A percentile compares a stretch with the other conserved stretches of the same genome.
Evolutionary conservation across 2,797 vertebrate genomes (phyloP).

Genomic region (Sphenodon punctatus): DNA sequence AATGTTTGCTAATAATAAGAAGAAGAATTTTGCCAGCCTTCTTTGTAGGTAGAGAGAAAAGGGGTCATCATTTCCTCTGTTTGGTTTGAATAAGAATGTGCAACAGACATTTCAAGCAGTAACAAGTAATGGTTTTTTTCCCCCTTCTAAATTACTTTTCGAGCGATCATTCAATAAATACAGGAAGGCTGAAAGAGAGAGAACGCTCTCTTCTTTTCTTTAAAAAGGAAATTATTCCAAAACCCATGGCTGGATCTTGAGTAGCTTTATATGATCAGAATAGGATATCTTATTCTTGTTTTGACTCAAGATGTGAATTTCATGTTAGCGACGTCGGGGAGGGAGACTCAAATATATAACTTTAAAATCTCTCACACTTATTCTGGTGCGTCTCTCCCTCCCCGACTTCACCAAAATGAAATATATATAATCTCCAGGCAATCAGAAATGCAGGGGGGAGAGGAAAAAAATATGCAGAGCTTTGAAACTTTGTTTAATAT

Average conservation of each 20-base stretch:
- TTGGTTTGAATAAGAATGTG: background rate
- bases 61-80: background rate
- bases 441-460: too few species aligned
- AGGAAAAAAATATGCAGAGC: conserved; percentile 6
- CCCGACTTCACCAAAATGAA: too few species aligned
- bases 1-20: too few species aligned
- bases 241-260: background rate
- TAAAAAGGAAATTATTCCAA: background rate
- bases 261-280: background rate
- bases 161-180: background rate
- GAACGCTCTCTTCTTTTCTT: background rate
- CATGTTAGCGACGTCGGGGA: too few species aligned
- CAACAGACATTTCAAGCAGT: rapidly evolving
- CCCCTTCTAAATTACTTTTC: rapidly evolving
- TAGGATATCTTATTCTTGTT: conserved; percentile 8
- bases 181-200: background rate
- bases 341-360: too few species aligned
- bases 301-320: conserved; percentile 1
- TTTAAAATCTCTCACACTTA: too few species aligned
- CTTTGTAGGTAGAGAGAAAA: background rate
- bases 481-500: conserved; percentile 46
- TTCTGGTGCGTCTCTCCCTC: too few species aligned
- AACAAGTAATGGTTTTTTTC: too few species aligned
- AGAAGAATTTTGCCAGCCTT: background rate
- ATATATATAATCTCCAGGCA: too few species aligned